Evolutionary conservation across 2,113 vertebrate genomes (phyloP).

Genomic region (Pseudolaguvia tuberculata): DNA sequence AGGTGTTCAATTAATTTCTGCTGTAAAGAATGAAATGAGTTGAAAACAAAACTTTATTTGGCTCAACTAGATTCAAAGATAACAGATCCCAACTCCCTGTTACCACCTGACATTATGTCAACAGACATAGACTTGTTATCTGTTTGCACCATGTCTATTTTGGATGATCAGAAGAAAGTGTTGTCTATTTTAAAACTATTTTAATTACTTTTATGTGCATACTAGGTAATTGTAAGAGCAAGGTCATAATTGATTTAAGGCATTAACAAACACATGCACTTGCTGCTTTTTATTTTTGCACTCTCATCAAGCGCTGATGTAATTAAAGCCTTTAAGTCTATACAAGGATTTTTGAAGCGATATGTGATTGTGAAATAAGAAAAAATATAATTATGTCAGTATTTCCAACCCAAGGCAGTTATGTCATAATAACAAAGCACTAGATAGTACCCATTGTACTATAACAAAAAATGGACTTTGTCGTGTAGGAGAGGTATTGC

Average conservation of each 20-base stretch:
- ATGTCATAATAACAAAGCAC: slow-evolving; percentile 13
- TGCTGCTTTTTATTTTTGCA: neutral
- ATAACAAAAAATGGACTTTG: neutral
- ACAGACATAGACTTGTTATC: neutral
- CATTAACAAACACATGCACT: neutral
- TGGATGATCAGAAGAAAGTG: neutral
- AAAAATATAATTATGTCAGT: too few relatives aligned
- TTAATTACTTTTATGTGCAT: slow-evolving; percentile 12
- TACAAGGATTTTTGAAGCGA: slow-evolving; percentile 31
- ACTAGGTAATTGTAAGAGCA: slow-evolving; percentile 1
- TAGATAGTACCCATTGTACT: neutral
- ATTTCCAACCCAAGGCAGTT: slow-evolving; percentile 13
- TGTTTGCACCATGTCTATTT: neutral
- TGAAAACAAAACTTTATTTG: too few relatives aligned
- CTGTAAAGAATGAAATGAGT: too few relatives aligned
- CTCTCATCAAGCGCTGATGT: slow-evolving; percentile 20
- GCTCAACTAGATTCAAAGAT: too few relatives aligned
- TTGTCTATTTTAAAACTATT: neutral
- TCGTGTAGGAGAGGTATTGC: neutral
- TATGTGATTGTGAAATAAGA: slow-evolving; percentile 34
- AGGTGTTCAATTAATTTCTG: too few relatives aligned
- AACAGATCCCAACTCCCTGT: too few relatives aligned
- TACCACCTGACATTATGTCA: neutral
- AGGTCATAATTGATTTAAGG: slow-evolving; percentile 22
- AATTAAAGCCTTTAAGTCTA: slow-evolving; percentile 36